Base-by-base conservation (phyloP, 2,888 invertebrate species). In the Cybosia mesomella region DNA sequence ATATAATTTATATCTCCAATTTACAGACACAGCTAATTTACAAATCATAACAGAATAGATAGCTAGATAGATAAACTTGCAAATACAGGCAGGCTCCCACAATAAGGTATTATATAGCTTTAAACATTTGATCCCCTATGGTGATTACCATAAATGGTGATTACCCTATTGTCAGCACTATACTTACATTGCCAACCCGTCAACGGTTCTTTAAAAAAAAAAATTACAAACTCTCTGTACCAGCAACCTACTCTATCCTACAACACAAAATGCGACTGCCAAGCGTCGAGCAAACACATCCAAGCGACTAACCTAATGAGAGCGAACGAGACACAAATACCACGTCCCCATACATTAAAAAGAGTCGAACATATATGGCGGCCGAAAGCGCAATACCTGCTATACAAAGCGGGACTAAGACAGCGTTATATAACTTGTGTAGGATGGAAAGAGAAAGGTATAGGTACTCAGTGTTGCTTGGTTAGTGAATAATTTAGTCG, bases 261-360 rank as follows among this genome's bases (percentile, higher is more conserved):
- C 74, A 71, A 75, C 83, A 90, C 90, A 89, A 90, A 91, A 91
- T 85, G 88, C 89, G 91, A 90, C 93, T 92, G 94, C 80, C 92
- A 94, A 94, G 79, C 93, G 94, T 93, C 89, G 87, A 80, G 90
- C 91, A 94, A 94, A 94, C 93, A 93, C 85, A 87, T 85, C 91
- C 85, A 78, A 82, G 81, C 83, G 87, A 90, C 93, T 94, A 95
- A 95, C 94, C 94, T 94, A 94, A 95, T 95, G 93, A 94, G 92
- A 91, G 90, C 79, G 86, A 94, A 80, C 74, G 91, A 86, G 91
- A 93, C 82, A 74, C 73, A 74, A 66, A 74, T 82, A 92, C 73
- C 76, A 72, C 21, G 5, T 0, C 0, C n/a, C 43, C 36, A 0
- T 69, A 74, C 8, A 64, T 13, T 66, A 64, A 83, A 92, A 59